phyloP scores from a whole-genome alignment of 2,113 vertebrate species.

The Syngnathoides biaculeatus region DNA sequence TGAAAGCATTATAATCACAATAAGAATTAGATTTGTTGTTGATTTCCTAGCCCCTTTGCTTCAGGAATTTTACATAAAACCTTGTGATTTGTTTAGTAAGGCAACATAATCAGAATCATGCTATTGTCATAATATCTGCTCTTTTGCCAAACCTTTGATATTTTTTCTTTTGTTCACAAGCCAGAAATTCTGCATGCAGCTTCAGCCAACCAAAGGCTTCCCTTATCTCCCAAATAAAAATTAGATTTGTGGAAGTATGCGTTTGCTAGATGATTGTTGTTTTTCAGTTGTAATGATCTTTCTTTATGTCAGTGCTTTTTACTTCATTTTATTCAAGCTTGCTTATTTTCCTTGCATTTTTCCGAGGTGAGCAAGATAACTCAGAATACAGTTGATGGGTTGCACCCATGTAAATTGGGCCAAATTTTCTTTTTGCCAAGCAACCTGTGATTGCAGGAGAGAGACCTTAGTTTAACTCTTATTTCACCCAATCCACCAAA shows the following conservation, averaged over 20 bases:
- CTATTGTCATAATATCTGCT: neutral
- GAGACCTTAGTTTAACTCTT: neutral
- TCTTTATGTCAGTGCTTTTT: neutral
- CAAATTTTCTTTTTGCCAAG: too few relatives aligned
- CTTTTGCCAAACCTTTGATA: neutral
- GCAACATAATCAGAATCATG: neutral
- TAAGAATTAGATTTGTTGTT: neutral
- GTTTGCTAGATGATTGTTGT: neutral
- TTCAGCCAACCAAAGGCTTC: slow-evolving; percentile 81
- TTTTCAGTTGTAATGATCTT: neutral
- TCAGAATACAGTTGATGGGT: too few relatives aligned
- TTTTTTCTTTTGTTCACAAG: slow-evolving; percentile 53
- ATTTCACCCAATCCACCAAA: neutral
- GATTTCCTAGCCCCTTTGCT: neutral
- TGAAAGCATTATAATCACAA: neutral
- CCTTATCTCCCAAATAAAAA: slow-evolving; percentile 77
- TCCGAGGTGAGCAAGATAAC: too few relatives aligned
- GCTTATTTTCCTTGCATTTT: neutral
- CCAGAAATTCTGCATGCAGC: slow-evolving; percentile 89
- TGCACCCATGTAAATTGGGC: too few relatives aligned
- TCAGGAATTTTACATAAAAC: neutral
- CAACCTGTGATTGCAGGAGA: too few relatives aligned
- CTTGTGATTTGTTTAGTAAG: neutral
- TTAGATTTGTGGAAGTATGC: neutral
- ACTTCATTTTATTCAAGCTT: neutral